Evolutionary conservation across 2,797 vertebrate genomes (phyloP).

Genomic region (Hippocampus kuda): DNA sequence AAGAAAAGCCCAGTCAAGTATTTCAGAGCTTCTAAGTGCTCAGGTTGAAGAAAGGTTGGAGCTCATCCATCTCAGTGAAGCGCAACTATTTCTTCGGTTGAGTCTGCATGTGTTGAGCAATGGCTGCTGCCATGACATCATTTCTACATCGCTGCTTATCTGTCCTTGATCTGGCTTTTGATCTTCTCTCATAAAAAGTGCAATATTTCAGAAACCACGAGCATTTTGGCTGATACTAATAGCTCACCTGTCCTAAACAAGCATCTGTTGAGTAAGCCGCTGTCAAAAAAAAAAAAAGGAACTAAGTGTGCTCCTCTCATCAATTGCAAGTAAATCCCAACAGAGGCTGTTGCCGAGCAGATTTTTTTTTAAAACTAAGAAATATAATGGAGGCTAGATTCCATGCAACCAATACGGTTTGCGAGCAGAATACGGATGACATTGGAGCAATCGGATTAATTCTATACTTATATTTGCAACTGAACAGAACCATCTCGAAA

Average conservation of each 20-base stretch:
- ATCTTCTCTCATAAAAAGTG: background rate
- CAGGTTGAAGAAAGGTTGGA: background rate
- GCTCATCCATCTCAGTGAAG: background rate
- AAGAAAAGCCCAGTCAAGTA: background rate
- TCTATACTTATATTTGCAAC: background rate
- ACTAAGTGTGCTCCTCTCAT: background rate
- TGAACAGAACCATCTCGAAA: background rate
- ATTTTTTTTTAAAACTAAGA: too few relatives aligned
- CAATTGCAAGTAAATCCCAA: too few relatives aligned
- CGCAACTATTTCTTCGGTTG: background rate
- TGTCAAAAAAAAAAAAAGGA: conserved; percentile 22
- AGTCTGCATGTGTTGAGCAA: background rate
- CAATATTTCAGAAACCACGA: too few relatives aligned
- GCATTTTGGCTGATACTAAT: background rate
- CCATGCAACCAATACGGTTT: too few relatives aligned
- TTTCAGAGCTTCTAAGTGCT: background rate
- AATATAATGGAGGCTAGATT: too few relatives aligned
- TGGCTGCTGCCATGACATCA: background rate
- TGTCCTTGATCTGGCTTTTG: background rate
- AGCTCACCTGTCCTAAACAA: background rate
- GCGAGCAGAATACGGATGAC: too few relatives aligned
- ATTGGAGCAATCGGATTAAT: too few relatives aligned
- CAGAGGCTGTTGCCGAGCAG: too few relatives aligned
- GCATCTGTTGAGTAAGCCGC: conserved; percentile 13
- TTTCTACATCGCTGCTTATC: background rate